phyloP scores from a whole-genome alignment of 2,113 vertebrate species.

The Anoura caudifer region DNA sequence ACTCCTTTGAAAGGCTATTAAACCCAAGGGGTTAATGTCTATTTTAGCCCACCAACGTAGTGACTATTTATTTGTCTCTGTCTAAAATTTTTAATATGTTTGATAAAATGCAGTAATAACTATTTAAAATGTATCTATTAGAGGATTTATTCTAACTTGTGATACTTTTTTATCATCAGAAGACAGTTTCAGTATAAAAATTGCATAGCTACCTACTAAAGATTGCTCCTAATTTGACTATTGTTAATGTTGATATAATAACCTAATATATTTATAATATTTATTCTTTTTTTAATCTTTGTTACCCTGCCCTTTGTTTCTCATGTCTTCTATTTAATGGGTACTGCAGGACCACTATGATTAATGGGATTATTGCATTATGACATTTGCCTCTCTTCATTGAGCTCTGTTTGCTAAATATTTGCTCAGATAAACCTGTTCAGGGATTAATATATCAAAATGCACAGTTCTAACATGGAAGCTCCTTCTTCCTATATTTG shows the following conservation, averaged over 20 bases:
- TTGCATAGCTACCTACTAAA: background rate
- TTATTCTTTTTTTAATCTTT: background rate
- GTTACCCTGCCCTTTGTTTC: background rate
- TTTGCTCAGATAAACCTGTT: background rate
- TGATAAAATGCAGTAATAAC: background rate
- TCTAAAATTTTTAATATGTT: background rate
- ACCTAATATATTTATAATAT: background rate
- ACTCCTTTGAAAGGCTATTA: background rate
- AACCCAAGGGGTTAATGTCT: background rate
- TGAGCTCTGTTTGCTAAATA: constrained; percentile 2
- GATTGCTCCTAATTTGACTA: background rate
- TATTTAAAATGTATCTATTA: background rate
- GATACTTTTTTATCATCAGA: background rate
- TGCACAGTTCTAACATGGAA: background rate
- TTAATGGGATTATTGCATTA: background rate
- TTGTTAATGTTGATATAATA: background rate
- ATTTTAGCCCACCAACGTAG: background rate
- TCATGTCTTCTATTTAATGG: background rate
- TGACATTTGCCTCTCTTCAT: background rate
- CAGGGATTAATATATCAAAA: background rate
- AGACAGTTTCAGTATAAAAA: background rate
- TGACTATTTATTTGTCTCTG: background rate
- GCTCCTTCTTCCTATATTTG: background rate
- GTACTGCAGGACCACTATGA: background rate
- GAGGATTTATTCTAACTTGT: background rate